Percentiles rank a stretch among this genome's conserved stretches.
Evolutionary conservation across 2,888 invertebrate genomes (phyloP).

Genomic region (Hyppa rectilinea): DNA sequence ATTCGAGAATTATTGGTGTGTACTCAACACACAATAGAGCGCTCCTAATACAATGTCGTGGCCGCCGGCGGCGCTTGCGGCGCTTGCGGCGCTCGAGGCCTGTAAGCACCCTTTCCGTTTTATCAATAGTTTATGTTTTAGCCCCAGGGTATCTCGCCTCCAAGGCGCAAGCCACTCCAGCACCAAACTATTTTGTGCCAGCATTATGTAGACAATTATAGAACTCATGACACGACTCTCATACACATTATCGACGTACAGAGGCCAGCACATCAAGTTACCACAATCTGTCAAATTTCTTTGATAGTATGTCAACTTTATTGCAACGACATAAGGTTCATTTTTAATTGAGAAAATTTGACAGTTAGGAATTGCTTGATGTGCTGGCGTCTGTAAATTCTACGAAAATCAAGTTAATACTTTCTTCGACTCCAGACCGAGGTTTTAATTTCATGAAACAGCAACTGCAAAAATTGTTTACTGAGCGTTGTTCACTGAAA

Average conservation of each 20-base stretch:
- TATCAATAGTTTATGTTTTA: constrained; percentile 83
- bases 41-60: constrained; percentile 68
- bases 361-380: too few species aligned
- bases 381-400: too few species aligned
- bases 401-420: not conserved
- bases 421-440: not conserved
- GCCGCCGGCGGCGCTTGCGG: constrained; percentile 53
- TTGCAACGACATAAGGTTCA: too few species aligned
- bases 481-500: not conserved
- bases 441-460: not conserved
- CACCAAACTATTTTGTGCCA: constrained; percentile 44
- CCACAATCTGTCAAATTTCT: too few species aligned
- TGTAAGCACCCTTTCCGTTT: constrained; percentile 76
- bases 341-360: too few species aligned
- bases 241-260: not conserved
- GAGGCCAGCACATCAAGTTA: too few species aligned
- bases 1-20: constrained; percentile 60
- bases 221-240: not conserved
- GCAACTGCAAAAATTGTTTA: not conserved
- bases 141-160: constrained; percentile 67
- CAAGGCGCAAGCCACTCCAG: constrained; percentile 51
- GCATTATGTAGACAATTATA: not conserved
- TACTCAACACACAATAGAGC: constrained; percentile 67
- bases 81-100: constrained; percentile 63
- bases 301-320: too few species aligned